Percentiles rank a stretch among this genome's conserved stretches.
Evolutionary conservation across 2,113 vertebrate species (phyloP).

Genomic region (Monarcha castaneiventris): DNA sequence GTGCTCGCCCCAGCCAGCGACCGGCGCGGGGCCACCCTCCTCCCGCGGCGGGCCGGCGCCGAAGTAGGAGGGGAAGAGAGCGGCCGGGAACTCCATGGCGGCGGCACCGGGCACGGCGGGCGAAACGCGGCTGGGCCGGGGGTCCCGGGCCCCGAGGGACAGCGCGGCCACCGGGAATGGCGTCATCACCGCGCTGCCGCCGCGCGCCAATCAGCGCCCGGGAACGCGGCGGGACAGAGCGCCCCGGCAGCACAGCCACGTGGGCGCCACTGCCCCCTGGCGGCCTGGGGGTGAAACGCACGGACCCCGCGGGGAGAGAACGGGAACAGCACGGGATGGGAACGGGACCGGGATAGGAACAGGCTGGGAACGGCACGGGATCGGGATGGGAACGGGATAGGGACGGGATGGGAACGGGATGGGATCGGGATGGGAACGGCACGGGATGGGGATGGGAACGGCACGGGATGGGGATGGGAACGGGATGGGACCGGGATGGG

Average conservation of each 20-base stretch:
- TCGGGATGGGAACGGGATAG: too few species aligned
- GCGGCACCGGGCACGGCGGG: accelerated
- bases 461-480: too few species aligned
- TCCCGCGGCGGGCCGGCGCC: neutral
- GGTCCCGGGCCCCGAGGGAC: accelerated
- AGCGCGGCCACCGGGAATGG: neutral
- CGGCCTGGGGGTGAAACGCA: neutral
- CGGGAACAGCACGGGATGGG: accelerated
- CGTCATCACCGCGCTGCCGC: neutral
- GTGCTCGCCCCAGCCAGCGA: conserved; percentile 16
- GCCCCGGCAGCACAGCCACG: accelerated
- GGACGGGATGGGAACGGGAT: too few species aligned
- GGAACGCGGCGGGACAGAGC: neutral
- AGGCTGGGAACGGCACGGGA: too few species aligned
- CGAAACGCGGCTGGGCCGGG: too few species aligned
- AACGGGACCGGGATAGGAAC: too few species aligned
- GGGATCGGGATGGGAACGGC: too few species aligned
- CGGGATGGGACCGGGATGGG: too few species aligned
- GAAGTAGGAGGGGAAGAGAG: neutral
- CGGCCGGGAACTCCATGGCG: conserved; percentile 14
- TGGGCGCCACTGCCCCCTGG: neutral
- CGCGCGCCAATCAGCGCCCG: neutral
- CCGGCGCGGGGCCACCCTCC: neutral
- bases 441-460: too few species aligned
- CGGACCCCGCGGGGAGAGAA: accelerated